Evolutionary conservation across 2,797 vertebrate genomes (phyloP).

Genomic region (Apodemus agrarius): DNA sequence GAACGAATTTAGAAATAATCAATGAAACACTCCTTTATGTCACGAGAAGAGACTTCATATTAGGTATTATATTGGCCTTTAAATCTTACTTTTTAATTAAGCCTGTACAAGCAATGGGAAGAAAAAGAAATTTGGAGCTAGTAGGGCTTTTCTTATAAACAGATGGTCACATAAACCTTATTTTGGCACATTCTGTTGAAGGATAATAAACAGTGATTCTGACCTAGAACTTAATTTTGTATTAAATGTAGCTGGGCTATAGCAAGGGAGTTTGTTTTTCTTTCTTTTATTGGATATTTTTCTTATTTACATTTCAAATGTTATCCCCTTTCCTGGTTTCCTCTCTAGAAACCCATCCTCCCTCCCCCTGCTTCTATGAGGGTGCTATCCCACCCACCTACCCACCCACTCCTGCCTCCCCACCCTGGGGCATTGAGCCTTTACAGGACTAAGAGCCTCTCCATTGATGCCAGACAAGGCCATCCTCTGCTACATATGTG

Average conservation of each 20-base stretch:
- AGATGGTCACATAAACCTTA: background rate
- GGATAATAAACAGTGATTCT: background rate
- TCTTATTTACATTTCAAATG: too few species aligned
- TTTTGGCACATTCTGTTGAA: background rate
- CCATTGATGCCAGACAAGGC: too few species aligned
- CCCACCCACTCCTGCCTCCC: too few species aligned
- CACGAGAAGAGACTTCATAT: background rate
- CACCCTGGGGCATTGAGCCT: too few species aligned
- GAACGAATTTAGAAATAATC: conserved; percentile 18
- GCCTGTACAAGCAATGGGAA: background rate
- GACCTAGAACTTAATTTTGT: background rate
- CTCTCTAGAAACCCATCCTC: too few species aligned
- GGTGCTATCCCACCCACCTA: too few species aligned
- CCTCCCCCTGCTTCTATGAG: too few species aligned
- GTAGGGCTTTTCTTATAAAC: background rate
- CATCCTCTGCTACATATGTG: too few species aligned
- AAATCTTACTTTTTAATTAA: background rate
- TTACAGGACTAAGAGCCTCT: too few species aligned
- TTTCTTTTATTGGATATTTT: too few species aligned
- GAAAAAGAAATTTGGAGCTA: background rate
- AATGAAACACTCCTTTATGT: background rate
- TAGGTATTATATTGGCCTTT: background rate
- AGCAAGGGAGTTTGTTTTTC: too few species aligned
- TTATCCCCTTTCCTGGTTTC: too few species aligned
- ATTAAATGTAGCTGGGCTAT: background rate